phyloP scores from a whole-genome alignment of 2,888 invertebrate species.

The Meteorus cinctellus region DNA sequence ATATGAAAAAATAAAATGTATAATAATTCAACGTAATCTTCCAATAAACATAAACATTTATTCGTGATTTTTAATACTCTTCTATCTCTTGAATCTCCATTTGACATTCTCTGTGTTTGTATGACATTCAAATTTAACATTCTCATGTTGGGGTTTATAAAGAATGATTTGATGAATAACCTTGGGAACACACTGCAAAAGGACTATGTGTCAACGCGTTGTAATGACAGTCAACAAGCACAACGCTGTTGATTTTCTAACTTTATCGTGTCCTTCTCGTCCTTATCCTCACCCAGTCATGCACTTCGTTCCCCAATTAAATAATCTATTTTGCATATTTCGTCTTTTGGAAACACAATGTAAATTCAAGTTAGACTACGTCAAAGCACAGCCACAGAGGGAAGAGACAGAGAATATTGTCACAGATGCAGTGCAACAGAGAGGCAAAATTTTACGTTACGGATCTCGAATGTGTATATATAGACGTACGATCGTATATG shows the following conservation, averaged over 20 bases:
- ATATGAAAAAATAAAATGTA: neutral
- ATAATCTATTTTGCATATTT: conserved; percentile 69
- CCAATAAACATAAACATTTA: neutral
- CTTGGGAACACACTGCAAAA: conserved; percentile 52
- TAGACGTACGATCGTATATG: neutral
- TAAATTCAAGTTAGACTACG: conserved; percentile 24
- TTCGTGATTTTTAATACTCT: neutral
- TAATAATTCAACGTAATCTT: neutral
- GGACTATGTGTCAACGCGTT: conserved; percentile 8
- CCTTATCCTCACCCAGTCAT: neutral
- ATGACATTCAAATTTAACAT: neutral
- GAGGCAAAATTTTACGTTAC: neutral
- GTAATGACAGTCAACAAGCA: conserved; percentile 1
- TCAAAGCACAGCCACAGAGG: conserved; percentile 29
- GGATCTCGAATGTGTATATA: neutral
- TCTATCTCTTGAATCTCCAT: neutral
- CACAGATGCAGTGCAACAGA: neutral
- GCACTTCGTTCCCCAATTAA: conserved; percentile 52
- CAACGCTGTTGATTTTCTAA: conserved; percentile 3
- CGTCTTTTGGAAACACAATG: conserved; percentile 36
- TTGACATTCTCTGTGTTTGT: neutral
- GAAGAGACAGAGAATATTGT: conserved; percentile 1
- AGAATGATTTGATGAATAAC: conserved; percentile 61
- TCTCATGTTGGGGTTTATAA: conserved; percentile 53
- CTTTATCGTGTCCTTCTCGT: neutral